A percentile compares a stretch with the other conserved stretches of the same genome.
Conservation (phyloP, 2,797 vertebrate genomes). For the Sciaenops ocellatus region DNA sequence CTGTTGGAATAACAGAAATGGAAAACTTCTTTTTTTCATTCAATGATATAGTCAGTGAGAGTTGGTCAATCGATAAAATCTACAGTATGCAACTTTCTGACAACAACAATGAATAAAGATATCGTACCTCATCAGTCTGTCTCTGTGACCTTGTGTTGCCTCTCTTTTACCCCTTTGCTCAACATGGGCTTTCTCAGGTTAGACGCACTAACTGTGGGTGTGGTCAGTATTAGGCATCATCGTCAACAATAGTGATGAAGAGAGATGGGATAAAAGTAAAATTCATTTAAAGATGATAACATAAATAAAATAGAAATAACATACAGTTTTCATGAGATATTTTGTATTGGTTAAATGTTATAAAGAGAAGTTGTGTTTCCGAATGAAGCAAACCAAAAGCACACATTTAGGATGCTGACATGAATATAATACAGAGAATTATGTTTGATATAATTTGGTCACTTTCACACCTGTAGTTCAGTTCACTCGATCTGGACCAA, state of each 20-base stretch:
- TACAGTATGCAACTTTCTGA: background rate
- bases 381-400: background rate
- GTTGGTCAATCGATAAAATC: background rate
- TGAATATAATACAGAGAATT: no score
- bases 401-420: background rate
- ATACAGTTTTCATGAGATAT: rapidly evolving
- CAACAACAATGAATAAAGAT: slow-evolving; percentile 1
- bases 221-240: background rate
- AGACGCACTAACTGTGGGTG: background rate
- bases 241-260: background rate
- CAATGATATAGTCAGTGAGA: background rate
- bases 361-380: background rate
- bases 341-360: background rate
- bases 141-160: slow-evolving; percentile 27
- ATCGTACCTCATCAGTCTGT: slow-evolving; percentile 17
- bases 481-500: no score
- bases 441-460: background rate
- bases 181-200: background rate
- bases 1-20: slow-evolving; percentile 11
- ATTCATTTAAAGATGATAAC: background rate
- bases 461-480: background rate
- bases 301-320: background rate
- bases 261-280: background rate
- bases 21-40: slow-evolving; percentile 5
- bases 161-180: background rate